Conservation (phyloP, 2,113 vertebrate species). For the Columbina picui region DNA sequence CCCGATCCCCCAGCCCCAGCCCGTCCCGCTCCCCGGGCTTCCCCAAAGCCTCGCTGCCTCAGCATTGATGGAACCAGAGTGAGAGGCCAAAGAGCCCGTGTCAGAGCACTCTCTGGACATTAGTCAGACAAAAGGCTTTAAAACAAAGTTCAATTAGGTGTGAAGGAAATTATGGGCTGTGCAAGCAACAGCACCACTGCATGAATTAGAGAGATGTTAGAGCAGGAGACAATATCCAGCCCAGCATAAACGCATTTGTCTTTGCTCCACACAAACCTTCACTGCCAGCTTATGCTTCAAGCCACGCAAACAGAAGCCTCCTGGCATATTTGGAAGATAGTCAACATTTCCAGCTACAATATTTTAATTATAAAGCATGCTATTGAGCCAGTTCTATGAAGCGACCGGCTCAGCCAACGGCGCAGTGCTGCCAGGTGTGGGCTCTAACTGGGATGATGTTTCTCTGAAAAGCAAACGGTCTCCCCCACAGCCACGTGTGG, state of each 20-base stretch:
- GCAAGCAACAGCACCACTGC: background rate
- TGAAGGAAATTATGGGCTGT: background rate
- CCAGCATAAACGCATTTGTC: slow-evolving; percentile 6
- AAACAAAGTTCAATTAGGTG: slow-evolving; percentile 57
- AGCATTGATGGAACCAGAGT: background rate
- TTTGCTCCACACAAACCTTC: slow-evolving; percentile 20
- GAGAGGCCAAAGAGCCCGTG: background rate
- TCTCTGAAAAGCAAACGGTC: background rate
- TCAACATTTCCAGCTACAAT: slow-evolving; percentile 52
- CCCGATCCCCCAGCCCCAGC: too few species aligned
- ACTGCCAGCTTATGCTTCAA: slow-evolving; percentile 42
- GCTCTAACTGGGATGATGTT: background rate
- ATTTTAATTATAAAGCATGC: slow-evolving; percentile 47
- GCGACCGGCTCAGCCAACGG: background rate
- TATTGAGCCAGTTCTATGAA: background rate
- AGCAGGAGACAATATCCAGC: background rate
- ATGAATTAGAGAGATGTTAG: slow-evolving; percentile 18
- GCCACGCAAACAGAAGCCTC: slow-evolving; percentile 42
- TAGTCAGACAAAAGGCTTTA: slow-evolving; percentile 23
- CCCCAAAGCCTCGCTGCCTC: background rate
- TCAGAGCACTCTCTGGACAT: background rate
- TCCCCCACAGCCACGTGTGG: background rate
- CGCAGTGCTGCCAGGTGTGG: background rate
- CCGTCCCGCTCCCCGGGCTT: background rate
- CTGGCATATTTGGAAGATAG: slow-evolving; percentile 52